A percentile compares a stretch with the other conserved stretches of the same genome.
These are phyloP conservation scores for Sitta europaea DNA, from an alignment of 2,113 vertebrate genomes.

Conservation along the genomic window DNA sequence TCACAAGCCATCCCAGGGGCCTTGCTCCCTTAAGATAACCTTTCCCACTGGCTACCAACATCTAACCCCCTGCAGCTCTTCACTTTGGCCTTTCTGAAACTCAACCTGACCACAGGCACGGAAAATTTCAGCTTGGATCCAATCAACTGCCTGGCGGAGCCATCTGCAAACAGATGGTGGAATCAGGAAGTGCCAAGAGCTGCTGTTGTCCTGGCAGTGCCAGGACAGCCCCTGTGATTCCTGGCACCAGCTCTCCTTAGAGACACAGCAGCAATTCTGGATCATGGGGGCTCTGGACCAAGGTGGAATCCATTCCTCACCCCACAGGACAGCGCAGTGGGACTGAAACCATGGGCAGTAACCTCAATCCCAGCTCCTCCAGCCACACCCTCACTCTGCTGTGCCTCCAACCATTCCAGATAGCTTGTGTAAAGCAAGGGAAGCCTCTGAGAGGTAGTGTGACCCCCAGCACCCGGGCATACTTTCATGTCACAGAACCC, in stretches of 20 bases:
- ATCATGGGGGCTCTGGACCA: background rate
- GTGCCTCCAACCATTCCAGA: background rate
- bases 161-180: background rate
- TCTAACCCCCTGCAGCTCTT: background rate
- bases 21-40: background rate
- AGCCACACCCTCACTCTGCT: background rate
- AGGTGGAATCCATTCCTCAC: accelerated
- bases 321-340: accelerated
- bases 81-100: background rate
- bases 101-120: background rate
- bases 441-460: background rate
- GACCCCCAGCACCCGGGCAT: background rate
- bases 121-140: background rate
- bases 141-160: background rate
- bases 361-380: accelerated
- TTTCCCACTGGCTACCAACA: accelerated
- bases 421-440: accelerated
- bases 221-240: accelerated
- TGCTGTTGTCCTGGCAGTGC: background rate
- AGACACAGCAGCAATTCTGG: background rate
- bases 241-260: accelerated
- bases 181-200: background rate
- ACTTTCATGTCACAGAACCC: background rate
- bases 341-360: accelerated
- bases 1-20: background rate